Base-by-base conservation (phyloP, 1,140 invertebrate species). In the Aradophagus sp. region DNA sequence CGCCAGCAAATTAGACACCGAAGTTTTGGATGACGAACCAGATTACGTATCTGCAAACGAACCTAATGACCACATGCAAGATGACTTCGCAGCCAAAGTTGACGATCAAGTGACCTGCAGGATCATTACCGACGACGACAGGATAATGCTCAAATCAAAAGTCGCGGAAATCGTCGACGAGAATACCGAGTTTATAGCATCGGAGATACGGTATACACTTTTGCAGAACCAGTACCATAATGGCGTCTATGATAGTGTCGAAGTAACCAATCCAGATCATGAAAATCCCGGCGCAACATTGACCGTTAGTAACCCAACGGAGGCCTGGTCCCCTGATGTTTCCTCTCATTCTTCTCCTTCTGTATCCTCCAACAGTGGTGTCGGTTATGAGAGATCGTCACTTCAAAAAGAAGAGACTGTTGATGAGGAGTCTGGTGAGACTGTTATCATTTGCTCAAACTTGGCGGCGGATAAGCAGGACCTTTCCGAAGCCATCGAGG, bases 161-260 rank as follows among this genome's bases (percentile, higher is more conserved):
- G 13, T 52, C 0, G 42, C 66, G 7, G 50, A 56, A 17, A 44
- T 69, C n/a, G 32, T 78, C 0, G 79, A 84, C 5, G 65, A 76
- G 0, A 84, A 79, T 26, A 13, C 63, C 0, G 76, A 82, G 3
- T 82, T 86, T 29, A 82, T 84, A 2, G 74, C 74, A 0, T 77
- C 75, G 5, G 80, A 86, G 38, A 77, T 70, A 11, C n/a, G n/a
- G n/a, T n/a, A n/a, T n/a, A n/a, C n/a, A n/a, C n/a, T n/a, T n/a
- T n/a, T n/a, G n/a, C n/a, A n/a, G n/a, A n/a, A 79, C 10, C 62
- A 65, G 6, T 80, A 80, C 17, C 78, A 77, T 23, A 84, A 86
- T 16, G 80, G 80, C 0, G 72, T 83, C 15, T 36, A 62, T 16
- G n/a, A 41, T 1, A 26, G 44, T 0, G 26, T 36, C 5, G 0